A percentile compares a stretch with the other conserved stretches of the same genome.
phyloP scores from a whole-genome alignment of 2,888 invertebrate genomes.

The Mechanitis mazaeus region DNA sequence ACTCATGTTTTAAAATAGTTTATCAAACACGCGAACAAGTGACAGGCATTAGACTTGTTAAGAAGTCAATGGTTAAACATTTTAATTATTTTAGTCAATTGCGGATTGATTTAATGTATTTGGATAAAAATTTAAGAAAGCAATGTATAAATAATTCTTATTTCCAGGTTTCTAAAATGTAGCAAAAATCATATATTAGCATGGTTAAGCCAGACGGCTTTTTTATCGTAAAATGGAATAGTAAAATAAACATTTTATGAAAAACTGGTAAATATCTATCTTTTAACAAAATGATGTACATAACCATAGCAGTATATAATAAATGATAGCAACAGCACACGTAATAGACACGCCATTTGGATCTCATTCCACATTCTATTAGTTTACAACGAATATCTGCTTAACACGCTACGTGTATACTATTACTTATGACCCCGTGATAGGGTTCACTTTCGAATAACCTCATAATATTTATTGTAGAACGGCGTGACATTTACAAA shows the following conservation, averaged over 20 bases:
- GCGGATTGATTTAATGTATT: no score
- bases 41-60: no score
- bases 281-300: slow-evolving; percentile 2
- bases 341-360: slow-evolving; percentile 25
- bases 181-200: no score
- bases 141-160: background rate
- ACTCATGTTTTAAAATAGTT: no score
- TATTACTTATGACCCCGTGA: slow-evolving; percentile 8
- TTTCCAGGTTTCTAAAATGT: background rate
- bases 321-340: slow-evolving; percentile 24
- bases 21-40: no score
- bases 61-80: no score
- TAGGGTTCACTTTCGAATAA: slow-evolving; percentile 24
- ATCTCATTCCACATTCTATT: slow-evolving; percentile 45
- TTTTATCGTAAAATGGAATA: no score
- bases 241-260: background rate
- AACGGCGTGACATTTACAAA: slow-evolving; percentile 28
- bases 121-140: no score
- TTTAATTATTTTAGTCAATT: no score
- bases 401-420: slow-evolving; percentile 7
- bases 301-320: slow-evolving; percentile 11
- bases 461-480: slow-evolving; percentile 9
- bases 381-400: slow-evolving; percentile 33
- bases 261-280: background rate
- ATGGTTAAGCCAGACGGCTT: no score